A percentile compares a stretch with the other conserved stretches of the same genome.
Conservation (phyloP, 2,888 invertebrate genomes). For the Fabriciana adippe region DNA sequence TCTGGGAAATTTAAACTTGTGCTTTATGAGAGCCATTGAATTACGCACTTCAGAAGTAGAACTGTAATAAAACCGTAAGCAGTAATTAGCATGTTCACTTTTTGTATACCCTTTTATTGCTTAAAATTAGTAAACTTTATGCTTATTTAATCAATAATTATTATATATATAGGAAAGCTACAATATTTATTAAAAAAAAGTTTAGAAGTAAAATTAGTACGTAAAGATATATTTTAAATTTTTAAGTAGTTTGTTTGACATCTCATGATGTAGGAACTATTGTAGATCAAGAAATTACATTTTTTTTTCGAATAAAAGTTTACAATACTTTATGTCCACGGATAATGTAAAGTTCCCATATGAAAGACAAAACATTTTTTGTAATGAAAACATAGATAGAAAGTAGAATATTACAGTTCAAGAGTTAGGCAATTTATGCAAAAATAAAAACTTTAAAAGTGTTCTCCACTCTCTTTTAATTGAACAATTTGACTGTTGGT, state of each 20-base stretch:
- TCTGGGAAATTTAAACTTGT: not conserved
- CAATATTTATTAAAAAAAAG: too few species aligned
- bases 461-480: slow-evolving; percentile 4
- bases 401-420: not conserved
- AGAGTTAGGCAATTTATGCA: not conserved
- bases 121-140: slow-evolving; percentile 1
- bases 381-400: too few species aligned
- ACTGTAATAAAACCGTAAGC: slow-evolving; percentile 16
- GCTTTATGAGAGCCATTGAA: slow-evolving; percentile 17
- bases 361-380: too few species aligned
- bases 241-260: too few species aligned
- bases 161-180: not conserved
- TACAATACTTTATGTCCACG: too few species aligned
- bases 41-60: slow-evolving; percentile 8
- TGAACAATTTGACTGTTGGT: slow-evolving; percentile 18
- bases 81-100: slow-evolving; percentile 23
- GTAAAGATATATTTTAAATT: too few species aligned
- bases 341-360: too few species aligned
- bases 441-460: not conserved
- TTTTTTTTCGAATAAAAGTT: too few species aligned
- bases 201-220: too few species aligned
- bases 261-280: too few species aligned
- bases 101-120: slow-evolving; percentile 11
- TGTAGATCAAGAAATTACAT: too few species aligned
- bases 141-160: slow-evolving; percentile 4